Evolutionary conservation across 1,140 invertebrate genomes (phyloP).

Genomic region (Sipha flava): DNA sequence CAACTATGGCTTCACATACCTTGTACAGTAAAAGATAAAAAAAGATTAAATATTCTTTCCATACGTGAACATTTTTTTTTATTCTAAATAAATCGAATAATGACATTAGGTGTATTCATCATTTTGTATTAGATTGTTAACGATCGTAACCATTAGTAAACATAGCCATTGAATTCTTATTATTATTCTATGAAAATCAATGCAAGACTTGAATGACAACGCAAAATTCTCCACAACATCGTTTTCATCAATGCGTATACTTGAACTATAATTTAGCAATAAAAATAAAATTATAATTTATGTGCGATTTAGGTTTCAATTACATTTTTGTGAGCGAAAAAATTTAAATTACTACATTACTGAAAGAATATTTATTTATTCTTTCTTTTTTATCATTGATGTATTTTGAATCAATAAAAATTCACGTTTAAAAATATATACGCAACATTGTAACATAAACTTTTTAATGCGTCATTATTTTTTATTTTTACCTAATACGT

Average conservation of each 20-base stretch:
- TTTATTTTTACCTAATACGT: too few relatives aligned
- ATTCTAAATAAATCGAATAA: neutral
- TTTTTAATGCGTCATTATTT: too few relatives aligned
- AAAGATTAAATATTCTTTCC: neutral
- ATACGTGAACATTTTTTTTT: neutral
- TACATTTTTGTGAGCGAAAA: too few relatives aligned
- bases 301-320: too few relatives aligned
- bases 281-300: neutral
- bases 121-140: neutral
- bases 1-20: neutral
- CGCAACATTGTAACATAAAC: too few relatives aligned
- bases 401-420: too few relatives aligned
- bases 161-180: neutral
- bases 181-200: neutral
- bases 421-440: too few relatives aligned
- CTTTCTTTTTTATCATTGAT: too few relatives aligned
- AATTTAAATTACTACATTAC: too few relatives aligned
- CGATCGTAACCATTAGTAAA: neutral
- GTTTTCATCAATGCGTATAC: neutral
- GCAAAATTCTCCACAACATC: neutral
- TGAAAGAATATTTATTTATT: too few relatives aligned
- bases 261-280: neutral
- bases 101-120: neutral
- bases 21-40: neutral
- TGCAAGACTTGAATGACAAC: neutral